Conservation (phyloP, 2,888 invertebrate species). For the Chaetogeoica ovagalla region DNA sequence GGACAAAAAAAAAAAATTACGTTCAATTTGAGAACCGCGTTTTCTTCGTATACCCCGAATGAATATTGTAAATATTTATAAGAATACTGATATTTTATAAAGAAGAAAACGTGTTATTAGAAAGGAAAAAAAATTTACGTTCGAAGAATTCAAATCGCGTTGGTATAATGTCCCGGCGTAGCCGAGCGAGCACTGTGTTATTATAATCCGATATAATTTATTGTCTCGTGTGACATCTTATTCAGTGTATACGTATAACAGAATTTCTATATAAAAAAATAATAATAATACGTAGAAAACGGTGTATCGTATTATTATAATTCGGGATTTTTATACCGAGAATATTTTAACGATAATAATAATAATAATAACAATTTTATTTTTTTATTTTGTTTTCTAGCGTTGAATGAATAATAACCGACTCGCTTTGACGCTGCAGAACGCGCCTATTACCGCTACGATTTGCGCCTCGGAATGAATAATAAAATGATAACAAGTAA, state of each 20-base stretch:
- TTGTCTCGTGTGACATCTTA: constrained; percentile 9
- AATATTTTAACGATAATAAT: constrained; percentile 30
- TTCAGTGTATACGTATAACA: background rate
- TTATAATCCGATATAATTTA: constrained; percentile 29
- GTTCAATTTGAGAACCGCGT: constrained; percentile 27
- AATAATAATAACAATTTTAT: no score
- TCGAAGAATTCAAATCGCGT: constrained; percentile 13
- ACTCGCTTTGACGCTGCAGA: background rate
- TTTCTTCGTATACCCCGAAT: background rate
- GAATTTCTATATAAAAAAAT: no score
- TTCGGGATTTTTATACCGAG: constrained; percentile 1
- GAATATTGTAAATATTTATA: background rate
- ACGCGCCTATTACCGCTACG: no score
- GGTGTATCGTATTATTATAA: background rate
- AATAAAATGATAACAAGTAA: background rate
- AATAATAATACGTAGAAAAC: no score
- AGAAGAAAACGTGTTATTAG: constrained; percentile 1
- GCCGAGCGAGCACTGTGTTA: background rate
- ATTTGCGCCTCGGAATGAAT: background rate
- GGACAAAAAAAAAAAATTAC: background rate
- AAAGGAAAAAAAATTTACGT: constrained; percentile 6
- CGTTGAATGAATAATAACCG: background rate
- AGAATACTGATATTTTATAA: background rate
- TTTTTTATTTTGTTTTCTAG: background rate
- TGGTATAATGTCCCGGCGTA: background rate